A percentile compares a stretch with the other conserved stretches of the same genome.
phyloP scores from a whole-genome alignment of 2,797 vertebrate genomes.

The Diceros bicornis region DNA sequence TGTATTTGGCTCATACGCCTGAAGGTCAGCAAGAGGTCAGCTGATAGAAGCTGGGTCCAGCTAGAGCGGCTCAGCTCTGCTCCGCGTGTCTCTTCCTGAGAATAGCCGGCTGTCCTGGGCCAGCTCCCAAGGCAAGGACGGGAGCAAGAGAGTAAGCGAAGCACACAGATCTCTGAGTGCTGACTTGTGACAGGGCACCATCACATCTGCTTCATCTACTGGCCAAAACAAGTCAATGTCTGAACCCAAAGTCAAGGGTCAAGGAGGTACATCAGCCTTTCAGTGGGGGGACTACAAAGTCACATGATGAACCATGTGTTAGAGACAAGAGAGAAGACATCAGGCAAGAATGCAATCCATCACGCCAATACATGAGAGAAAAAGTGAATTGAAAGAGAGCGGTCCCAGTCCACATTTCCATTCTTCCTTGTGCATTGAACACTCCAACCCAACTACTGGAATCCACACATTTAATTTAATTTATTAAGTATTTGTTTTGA shows the following conservation, averaged over 20 bases:
- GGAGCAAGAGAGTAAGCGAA: too few species aligned
- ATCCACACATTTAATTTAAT: not conserved
- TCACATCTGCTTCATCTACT: fast-evolving
- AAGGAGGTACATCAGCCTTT: not conserved
- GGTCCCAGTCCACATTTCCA: fast-evolving
- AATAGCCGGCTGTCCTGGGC: fast-evolving
- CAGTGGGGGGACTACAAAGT: fast-evolving
- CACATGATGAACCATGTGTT: fast-evolving
- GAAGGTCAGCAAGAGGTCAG: not conserved
- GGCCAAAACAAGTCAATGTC: fast-evolving
- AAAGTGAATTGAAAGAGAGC: fast-evolving
- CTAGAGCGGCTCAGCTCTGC: fast-evolving
- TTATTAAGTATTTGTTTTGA: not conserved
- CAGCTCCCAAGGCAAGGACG: not conserved
- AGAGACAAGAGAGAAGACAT: fast-evolving
- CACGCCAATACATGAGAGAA: fast-evolving
- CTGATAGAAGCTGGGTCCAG: not conserved
- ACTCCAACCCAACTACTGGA: not conserved
- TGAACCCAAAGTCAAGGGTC: not conserved
- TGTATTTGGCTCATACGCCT: fast-evolving
- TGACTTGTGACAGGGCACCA: fast-evolving
- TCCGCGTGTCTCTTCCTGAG: fast-evolving
- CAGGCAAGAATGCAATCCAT: fast-evolving
- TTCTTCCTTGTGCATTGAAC: fast-evolving
- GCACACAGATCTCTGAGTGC: fast-evolving